Evolutionary conservation across 2,888 invertebrate genomes (phyloP), one percentile per base, ranked within the genome.

Genomic region (Drosophila tripunctata): DNA sequence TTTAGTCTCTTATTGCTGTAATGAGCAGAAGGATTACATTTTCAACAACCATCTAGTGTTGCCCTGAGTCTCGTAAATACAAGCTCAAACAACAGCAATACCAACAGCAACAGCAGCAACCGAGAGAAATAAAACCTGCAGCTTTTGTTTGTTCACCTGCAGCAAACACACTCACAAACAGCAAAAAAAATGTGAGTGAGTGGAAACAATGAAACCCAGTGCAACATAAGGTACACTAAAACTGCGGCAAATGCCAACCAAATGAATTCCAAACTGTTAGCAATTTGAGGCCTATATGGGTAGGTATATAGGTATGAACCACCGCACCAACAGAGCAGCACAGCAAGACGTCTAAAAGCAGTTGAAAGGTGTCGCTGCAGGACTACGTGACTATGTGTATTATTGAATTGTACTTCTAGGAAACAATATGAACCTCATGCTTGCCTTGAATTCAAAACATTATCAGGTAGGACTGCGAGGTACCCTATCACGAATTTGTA

Each of bases 1-100:
- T 35, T 41, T 61, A 36, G 35, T 47, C 38, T 62, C 48, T 43
- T 48, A 54, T 40, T 67, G 43, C 55, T 65, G 67, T 64, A 68
- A 71, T 84, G 67, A 71, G 74, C 65, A 61, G 27, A 44, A 62
- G 74, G 70, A 84, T 80, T 81, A 74, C 40, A 51, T 60, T 44
- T 52, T 44, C 43, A 56, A 66, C 31, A 69, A 66, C 44, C 65
- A 74, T 60, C 56, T 61, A 71, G 54, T 70, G 62, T 27, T 61
- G 61, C 56, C 41, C 24, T 51, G 63, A 57, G 62, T 54, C 31
- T 24, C 31, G 56, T 43, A 40, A 48, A 40, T 38, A 33, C 47
- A 41, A 41, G 54, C 50, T 55, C 31, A 72, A 55, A 58, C 3
- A 27, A 3, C 24, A 36, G 33, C 22, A 63, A 50, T 14, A 52